Evolutionary conservation across 2,113 vertebrate species (phyloP), one percentile per base, ranked within the genome.

Genomic region (Lagenorhynchus albirostris): DNA sequence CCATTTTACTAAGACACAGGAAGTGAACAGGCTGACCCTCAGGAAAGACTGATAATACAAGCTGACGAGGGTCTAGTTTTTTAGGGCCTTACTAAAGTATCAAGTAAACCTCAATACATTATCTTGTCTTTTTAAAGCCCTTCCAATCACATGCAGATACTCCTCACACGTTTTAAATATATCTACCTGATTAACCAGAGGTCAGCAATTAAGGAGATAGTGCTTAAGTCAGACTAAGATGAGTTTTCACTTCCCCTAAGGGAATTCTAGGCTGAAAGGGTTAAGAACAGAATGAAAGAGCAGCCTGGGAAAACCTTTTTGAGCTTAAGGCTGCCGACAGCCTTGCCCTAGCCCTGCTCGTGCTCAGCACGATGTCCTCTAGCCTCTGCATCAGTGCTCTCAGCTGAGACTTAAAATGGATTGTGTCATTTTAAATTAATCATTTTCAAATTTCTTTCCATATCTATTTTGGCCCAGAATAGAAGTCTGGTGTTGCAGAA

Each of bases 381-480:
- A 29, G 53, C 18, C 21, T 18, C 58, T 31, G 79, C 67, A 53
- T 91, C 95, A 76, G 80, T 94, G 93, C 86, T 50, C 80, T n/a
- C 7, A 3, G 67, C 70, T 82, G 74, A 88, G 84, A 20, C 88
- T 89, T n/a, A 15, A 84, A 97, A 90, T 77, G 65, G 70, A 82
- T 89, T 94, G 96, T 81, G 92, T 88, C 93, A 53, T 90, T 96
- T 95, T 92, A 95, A 95, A 96, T 97, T 96, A 96, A 88, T 96
- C 92, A 81, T 94, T 95, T 97, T 83, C 83, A 97, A 95, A 81
- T 26, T 74, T 76, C 73, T 90, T 81, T 88, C 93, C 74, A 26
- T 91, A 88, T 95, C 79, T 89, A 18, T 89, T 94, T 96, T 97
- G 80, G 63, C 76, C 91, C 23, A 89, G 70, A 95, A 89, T 63